Conservation (phyloP, 2,888 invertebrate species). For the Itoplectis maculator region DNA sequence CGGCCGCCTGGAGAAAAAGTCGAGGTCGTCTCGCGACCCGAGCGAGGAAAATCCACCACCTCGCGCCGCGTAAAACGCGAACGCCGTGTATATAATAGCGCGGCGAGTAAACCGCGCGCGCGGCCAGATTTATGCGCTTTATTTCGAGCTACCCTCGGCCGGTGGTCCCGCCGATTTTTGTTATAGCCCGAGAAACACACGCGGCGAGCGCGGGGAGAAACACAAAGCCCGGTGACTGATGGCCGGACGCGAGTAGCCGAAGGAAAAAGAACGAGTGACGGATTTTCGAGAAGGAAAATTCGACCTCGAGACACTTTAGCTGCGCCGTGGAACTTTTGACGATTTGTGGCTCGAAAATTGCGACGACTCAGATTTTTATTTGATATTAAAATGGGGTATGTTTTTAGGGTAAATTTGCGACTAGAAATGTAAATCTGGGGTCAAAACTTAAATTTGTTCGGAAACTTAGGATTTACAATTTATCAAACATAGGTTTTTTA, state of each 20-base stretch:
- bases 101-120: conserved; percentile 33
- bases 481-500: too few relatives aligned
- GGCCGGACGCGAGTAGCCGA: background rate
- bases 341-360: conserved; percentile 19
- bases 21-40: conserved; percentile 27
- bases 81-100: conserved; percentile 21
- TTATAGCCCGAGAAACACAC: too few relatives aligned
- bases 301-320: conserved; percentile 9
- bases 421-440: too few relatives aligned
- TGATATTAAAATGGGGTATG: too few relatives aligned
- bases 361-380: too few relatives aligned
- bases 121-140: conserved; percentile 68
- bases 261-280: background rate
- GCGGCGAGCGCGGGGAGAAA: too few relatives aligned
- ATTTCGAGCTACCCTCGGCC: conserved; percentile 62
- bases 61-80: conserved; percentile 36
- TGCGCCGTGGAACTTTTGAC: background rate
- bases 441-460: too few relatives aligned
- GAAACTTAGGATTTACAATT: too few relatives aligned
- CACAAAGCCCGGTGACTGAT: conserved; percentile 7
- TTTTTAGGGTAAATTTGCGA: too few relatives aligned
- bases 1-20: conserved; percentile 34
- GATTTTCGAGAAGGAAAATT: conserved; percentile 26
- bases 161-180: conserved; percentile 61
- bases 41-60: conserved; percentile 47